These are phyloP conservation scores for Melierax canorus DNA, from an alignment of 2,113 vertebrate genomes.

Conservation along the genomic window DNA sequence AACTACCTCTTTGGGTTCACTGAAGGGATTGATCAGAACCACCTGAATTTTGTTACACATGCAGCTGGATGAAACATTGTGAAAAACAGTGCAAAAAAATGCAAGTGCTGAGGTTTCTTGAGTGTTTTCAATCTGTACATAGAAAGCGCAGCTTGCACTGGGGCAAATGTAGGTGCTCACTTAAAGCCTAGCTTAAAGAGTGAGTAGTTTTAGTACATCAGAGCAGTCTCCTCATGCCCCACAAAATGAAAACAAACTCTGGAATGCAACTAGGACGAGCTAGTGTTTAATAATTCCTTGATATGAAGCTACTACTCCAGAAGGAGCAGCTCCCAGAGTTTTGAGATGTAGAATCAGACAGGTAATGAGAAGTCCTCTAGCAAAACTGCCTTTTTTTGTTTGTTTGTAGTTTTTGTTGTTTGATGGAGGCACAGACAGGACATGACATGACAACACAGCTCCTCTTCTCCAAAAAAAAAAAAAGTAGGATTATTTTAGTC, in stretches of 20 bases:
- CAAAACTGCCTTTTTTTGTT: neutral
- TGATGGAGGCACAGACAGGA: neutral
- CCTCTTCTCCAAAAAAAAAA: neutral
- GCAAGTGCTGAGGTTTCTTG: too few relatives aligned
- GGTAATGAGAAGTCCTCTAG: neutral
- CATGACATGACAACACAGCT: neutral
- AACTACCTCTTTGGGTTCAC: neutral
- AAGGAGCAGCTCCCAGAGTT: neutral
- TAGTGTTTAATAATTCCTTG: neutral
- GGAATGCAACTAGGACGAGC: neutral
- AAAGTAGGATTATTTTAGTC: neutral
- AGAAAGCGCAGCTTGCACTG: neutral
- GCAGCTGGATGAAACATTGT: neutral
- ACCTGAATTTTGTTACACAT: neutral
- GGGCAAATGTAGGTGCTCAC: neutral
- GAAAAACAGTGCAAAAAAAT: neutral
- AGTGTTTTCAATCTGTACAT: neutral
- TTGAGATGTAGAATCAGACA: neutral
- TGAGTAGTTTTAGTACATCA: neutral
- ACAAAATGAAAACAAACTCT: neutral
- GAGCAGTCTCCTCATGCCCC: neutral
- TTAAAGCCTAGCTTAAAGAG: neutral
- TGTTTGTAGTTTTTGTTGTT: neutral
- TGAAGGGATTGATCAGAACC: neutral
- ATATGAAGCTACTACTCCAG: neutral